Base-by-base conservation (phyloP, 2,888 invertebrate species). In the Parasteatoda lunata region DNA sequence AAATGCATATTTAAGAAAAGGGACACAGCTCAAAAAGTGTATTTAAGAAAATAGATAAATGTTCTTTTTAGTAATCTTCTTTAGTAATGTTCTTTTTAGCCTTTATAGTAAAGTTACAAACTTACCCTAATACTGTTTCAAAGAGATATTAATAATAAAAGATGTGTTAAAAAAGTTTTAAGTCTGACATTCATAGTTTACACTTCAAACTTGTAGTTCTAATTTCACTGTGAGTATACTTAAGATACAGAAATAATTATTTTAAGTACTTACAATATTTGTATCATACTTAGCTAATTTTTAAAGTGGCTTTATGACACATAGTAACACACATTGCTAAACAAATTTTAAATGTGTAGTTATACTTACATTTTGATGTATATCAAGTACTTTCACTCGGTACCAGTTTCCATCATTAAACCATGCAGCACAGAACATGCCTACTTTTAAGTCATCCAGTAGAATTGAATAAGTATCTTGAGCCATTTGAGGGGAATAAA, bases 331-430 rank as follows among this genome's bases (percentile, higher is more conserved):
- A 30, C 7, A 71, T 51, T 47, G 9, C 68, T 68, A 47, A 11
- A 3, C 51, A 45, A 8, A 15, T 71, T 49, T 4, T 49, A 49
- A 15, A 13, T 5, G 30, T 30, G 30, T 30, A 30, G 30, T 30
- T 2, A 30, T 30, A 68, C 73, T 75, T 69, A 86, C 85, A 48
- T 72, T 49, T 51, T 45, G 7, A 49, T 49, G n/a, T 7, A 72
- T 45, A 9, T 52, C 49, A n/a, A 86, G 66, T 13, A 87, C 52
- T 64, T 72, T 77, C n/a, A 78, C 73, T 51, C 86, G 48, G 51
- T 87, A 87, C 86, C 86, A 87, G 64, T 52, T 76, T 47, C 15
- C 30, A 82, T 87, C 86, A n/a, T 77, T 54, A 73, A 70, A 87
- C 45, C 47, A 77, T n/a, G 64, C 72, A 73, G 81, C 81, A 77